Evolutionary conservation across 64 coral and sea anemone species (phyloP).

Genomic region (Catalaphyllia jardinei): DNA sequence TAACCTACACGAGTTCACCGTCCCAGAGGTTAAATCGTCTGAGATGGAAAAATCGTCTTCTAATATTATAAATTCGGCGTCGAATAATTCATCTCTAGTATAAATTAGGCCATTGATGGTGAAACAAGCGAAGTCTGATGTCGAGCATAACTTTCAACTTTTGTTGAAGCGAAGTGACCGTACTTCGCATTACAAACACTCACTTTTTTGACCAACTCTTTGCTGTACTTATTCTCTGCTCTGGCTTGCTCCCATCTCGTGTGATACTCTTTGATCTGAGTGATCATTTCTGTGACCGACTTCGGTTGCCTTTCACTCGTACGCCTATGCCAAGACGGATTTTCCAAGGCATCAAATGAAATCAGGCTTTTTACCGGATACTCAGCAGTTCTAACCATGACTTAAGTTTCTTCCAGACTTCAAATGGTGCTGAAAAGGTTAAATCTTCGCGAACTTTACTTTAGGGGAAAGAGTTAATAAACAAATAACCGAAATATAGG

Average conservation of each 20-base stretch:
- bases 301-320: neutral
- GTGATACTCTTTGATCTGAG: neutral
- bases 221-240: neutral
- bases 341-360: constrained; percentile 26
- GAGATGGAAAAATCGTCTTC: too few relatives aligned
- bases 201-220: neutral
- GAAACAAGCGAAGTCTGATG: too few relatives aligned
- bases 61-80: too few relatives aligned
- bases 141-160: too few relatives aligned
- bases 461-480: too few relatives aligned
- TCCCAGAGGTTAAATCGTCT: too few relatives aligned
- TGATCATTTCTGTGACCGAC: constrained; percentile 38
- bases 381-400: neutral
- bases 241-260: constrained; percentile 21
- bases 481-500: neutral
- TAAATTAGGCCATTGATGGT: too few relatives aligned
- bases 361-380: neutral
- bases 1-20: too few relatives aligned
- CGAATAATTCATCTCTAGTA: too few relatives aligned
- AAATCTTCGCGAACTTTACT: neutral
- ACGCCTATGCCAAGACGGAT: neutral
- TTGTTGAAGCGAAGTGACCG: too few relatives aligned
- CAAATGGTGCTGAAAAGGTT: neutral
- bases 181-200: too few relatives aligned
- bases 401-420: neutral